Conservation (phyloP, 1,140 invertebrate species). For the Marisa cornuarietis region DNA sequence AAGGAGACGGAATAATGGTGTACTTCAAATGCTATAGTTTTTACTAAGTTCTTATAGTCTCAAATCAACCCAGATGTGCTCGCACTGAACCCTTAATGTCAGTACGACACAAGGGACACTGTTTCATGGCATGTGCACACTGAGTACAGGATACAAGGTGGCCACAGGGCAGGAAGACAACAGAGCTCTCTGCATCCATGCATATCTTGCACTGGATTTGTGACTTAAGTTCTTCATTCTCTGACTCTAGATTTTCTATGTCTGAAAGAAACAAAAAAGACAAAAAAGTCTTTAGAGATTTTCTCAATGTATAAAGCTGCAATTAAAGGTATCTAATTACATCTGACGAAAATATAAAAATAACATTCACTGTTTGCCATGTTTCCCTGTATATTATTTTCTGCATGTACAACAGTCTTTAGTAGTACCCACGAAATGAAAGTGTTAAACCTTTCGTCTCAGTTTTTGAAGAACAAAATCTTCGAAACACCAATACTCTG, state of each 20-base stretch:
- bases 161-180: conserved; percentile 92
- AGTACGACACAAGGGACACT: conserved; percentile 83
- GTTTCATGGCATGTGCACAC: conserved; percentile 80
- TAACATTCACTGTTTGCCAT: no score
- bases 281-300: no score
- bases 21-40: not conserved
- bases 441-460: no score
- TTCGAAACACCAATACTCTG: no score
- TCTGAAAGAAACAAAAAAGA: conserved; percentile 21
- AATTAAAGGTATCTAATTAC: no score
- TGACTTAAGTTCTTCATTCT: conserved; percentile 73
- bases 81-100: conserved; percentile 51
- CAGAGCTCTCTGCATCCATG: conserved; percentile 85
- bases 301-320: no score
- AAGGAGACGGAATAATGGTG: no score
- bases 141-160: conserved; percentile 85
- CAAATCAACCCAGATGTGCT: conserved; percentile 34
- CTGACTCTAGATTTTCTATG: conserved; percentile 23
- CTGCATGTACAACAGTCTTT: no score
- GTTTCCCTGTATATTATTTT: no score
- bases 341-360: no score
- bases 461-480: no score
- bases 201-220: conserved; percentile 90
- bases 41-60: not conserved
- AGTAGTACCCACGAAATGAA: no score